phyloP scores from a whole-genome alignment of 2,797 vertebrate species.

The Darevskia mixta region DNA sequence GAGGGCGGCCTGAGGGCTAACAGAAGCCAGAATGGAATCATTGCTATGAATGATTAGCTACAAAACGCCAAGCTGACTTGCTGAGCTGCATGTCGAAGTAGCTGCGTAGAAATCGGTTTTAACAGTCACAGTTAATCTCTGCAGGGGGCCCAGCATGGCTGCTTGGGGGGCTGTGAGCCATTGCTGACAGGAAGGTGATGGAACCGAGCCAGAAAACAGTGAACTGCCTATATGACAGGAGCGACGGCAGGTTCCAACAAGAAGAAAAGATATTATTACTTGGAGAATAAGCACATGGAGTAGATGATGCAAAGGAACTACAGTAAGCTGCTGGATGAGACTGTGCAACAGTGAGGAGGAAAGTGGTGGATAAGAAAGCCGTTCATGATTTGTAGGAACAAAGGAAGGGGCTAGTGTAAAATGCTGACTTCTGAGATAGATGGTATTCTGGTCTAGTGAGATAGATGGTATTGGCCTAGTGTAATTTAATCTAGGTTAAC shows the following conservation, averaged over 20 bases:
- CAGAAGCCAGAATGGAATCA: slow-evolving; percentile 25
- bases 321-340: background rate
- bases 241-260: slow-evolving; percentile 24
- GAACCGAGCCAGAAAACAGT: slow-evolving; percentile 20
- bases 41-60: slow-evolving; percentile 8
- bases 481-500: background rate
- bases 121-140: background rate
- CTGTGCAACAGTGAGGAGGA: background rate
- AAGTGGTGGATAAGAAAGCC: background rate
- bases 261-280: background rate
- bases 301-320: background rate
- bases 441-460: background rate
- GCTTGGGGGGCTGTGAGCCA: background rate
- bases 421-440: background rate
- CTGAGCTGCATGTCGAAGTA: slow-evolving; percentile 5
- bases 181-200: background rate
- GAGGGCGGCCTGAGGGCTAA: slow-evolving; percentile 12
- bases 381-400: background rate
- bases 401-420: background rate
- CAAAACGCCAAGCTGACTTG: background rate
- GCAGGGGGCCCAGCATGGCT: background rate
- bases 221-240: background rate
- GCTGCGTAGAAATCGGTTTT: background rate
- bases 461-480: background rate
- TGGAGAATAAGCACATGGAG: background rate